Percentiles rank a stretch among this genome's conserved stretches.
These are phyloP conservation scores for Ameiurus melas DNA, from an alignment of 2,113 vertebrate species.

Conservation along the genomic window DNA sequence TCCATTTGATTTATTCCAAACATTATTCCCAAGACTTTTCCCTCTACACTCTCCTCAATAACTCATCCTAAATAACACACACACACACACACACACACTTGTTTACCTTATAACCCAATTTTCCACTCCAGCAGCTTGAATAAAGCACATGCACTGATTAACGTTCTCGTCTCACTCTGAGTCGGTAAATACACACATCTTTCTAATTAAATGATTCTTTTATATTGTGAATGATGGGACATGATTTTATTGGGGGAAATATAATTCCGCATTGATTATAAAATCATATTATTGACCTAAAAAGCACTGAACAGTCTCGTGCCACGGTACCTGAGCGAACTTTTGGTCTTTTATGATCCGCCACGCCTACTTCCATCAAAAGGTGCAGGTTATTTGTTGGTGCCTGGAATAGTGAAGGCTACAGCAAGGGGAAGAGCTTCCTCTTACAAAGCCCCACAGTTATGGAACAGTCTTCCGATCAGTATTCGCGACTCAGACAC, in stretches of 20 bases:
- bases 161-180: background rate
- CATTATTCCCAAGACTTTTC: slow-evolving; percentile 1
- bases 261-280: background rate
- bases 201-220: background rate
- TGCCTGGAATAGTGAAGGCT: background rate
- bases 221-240: background rate
- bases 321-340: background rate
- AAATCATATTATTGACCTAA: background rate
- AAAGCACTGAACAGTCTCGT: background rate
- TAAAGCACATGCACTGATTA: slow-evolving; percentile 15
- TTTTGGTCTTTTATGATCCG: background rate
- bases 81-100: background rate
- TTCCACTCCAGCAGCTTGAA: background rate
- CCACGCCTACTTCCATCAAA: background rate
- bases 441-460: background rate
- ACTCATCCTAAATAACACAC: background rate
- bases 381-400: background rate
- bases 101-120: slow-evolving; percentile 2
- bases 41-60: background rate
- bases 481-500: no score
- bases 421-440: background rate
- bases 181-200: background rate
- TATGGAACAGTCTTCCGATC: no score
- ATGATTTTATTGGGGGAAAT: background rate
- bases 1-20: background rate